These are phyloP conservation scores for Drosophila engyochracea DNA, from an alignment of 2,888 invertebrate genomes.

Conservation along the genomic window DNA sequence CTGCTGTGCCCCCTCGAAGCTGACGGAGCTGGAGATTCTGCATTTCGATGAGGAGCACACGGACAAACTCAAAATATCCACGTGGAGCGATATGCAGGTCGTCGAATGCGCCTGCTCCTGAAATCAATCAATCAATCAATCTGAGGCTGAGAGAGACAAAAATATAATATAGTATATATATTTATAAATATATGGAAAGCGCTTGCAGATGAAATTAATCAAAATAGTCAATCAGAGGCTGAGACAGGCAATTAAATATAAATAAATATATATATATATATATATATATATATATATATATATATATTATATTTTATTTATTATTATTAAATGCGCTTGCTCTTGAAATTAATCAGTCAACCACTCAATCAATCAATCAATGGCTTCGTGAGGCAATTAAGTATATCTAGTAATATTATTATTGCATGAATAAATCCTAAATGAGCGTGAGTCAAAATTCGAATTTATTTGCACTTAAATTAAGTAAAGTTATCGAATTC, in stretches of 20 bases:
- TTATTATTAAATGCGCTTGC: neutral
- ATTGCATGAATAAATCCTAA: neutral
- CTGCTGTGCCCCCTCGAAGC: constrained; percentile 90
- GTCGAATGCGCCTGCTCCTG: constrained; percentile 91
- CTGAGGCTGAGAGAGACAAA: neutral
- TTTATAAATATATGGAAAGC: neutral
- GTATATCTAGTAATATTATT: neutral
- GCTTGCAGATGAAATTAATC: neutral
- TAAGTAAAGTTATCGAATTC: neutral
- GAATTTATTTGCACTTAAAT: neutral
- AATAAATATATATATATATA: neutral
- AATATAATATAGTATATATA: neutral
- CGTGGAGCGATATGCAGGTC: constrained; percentile 90
- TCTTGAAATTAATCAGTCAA: neutral
- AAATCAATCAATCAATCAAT: constrained; percentile 31
- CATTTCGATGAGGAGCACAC: constrained; percentile 88
- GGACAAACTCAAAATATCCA: constrained; percentile 88
- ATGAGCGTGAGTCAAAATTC: neutral
- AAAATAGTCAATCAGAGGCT: neutral
- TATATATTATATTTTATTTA: neutral
- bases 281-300: neutral
- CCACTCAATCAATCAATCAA: neutral
- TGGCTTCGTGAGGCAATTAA: neutral
- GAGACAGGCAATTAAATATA: neutral
- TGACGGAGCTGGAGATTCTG: constrained; percentile 88